phyloP scores from a whole-genome alignment of 2,888 invertebrate genomes.

The Scaptomyza cyrtandrae region DNA sequence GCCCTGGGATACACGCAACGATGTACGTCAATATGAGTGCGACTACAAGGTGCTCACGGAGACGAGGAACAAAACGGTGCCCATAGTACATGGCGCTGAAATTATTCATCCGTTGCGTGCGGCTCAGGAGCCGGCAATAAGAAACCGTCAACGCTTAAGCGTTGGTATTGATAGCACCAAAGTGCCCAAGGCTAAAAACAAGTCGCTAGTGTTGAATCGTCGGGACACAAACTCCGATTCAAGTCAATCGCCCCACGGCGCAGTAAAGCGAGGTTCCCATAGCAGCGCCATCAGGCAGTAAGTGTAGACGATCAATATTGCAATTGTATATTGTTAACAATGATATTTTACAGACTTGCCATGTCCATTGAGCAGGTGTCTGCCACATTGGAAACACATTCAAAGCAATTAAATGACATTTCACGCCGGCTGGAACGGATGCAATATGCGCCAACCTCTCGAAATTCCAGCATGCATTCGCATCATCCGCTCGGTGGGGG shows the following conservation, averaged over 20 bases:
- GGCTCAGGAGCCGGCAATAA: slow-evolving; percentile 16
- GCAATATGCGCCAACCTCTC: slow-evolving; percentile 74
- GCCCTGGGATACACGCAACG: slow-evolving; percentile 95
- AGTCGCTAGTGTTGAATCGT: slow-evolving; percentile 50
- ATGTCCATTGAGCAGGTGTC: slow-evolving; percentile 85
- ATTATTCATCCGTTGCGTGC: slow-evolving; percentile 33
- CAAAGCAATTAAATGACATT: slow-evolving; percentile 84
- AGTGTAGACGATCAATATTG: slow-evolving; percentile 15
- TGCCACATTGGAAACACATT: slow-evolving; percentile 85
- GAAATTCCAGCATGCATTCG: slow-evolving; percentile 30
- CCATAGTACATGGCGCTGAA: slow-evolving; percentile 84
- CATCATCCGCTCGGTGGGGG: slow-evolving; percentile 55
- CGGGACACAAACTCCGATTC: slow-evolving; percentile 86
- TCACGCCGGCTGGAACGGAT: slow-evolving; percentile 81
- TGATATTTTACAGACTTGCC: slow-evolving; percentile 83
- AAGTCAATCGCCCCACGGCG: slow-evolving; percentile 84
- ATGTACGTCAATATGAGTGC: slow-evolving; percentile 93
- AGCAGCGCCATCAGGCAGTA: slow-evolving; percentile 68
- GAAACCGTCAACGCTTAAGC: slow-evolving; percentile 24
- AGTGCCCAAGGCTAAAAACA: slow-evolving; percentile 59
- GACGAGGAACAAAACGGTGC: slow-evolving; percentile 89
- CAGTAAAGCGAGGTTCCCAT: slow-evolving; percentile 53
- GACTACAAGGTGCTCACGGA: slow-evolving; percentile 92
- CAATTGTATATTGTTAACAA: background rate
- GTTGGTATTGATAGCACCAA: background rate